Evolutionary conservation across 2,113 vertebrate genomes (phyloP).

Genomic region (Dendropsophus ebraccatus): DNA sequence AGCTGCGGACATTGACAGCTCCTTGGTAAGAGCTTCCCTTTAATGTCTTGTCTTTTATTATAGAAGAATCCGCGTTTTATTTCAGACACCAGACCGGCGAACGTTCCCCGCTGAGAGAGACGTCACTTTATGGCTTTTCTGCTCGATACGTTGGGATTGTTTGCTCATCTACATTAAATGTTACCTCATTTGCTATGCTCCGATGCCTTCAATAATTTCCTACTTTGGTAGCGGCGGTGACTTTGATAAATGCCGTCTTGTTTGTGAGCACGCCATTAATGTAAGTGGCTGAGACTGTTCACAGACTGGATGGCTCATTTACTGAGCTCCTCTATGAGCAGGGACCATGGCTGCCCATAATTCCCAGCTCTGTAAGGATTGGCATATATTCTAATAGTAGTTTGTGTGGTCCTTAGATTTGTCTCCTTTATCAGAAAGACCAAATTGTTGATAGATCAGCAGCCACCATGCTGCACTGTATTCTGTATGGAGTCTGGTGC

Average conservation of each 20-base stretch:
- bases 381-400: not conserved
- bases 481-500: too few species aligned
- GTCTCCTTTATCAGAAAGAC: not conserved
- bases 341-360: not conserved
- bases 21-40: not conserved
- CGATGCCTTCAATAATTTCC: slow-evolving; percentile 17
- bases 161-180: slow-evolving; percentile 1
- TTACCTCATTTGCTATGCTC: slow-evolving; percentile 21
- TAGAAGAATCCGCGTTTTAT: not conserved
- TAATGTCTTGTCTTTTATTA: not conserved
- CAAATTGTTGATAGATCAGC: not conserved
- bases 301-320: not conserved
- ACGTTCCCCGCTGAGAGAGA: not conserved
- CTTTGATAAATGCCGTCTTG: not conserved
- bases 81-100: not conserved
- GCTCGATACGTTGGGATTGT: slow-evolving; percentile 11
- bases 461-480: too few species aligned
- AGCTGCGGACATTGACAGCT: not conserved
- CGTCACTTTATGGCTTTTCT: slow-evolving; percentile 16
- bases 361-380: too few species aligned
- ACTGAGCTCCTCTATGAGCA: not conserved
- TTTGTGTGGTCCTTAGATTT: not conserved
- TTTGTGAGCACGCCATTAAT: slow-evolving; percentile 18
- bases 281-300: not conserved
- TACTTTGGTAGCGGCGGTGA: not conserved